phyloP scores from a whole-genome alignment of 2,888 invertebrate genomes.

The Celastrina argiolus region DNA sequence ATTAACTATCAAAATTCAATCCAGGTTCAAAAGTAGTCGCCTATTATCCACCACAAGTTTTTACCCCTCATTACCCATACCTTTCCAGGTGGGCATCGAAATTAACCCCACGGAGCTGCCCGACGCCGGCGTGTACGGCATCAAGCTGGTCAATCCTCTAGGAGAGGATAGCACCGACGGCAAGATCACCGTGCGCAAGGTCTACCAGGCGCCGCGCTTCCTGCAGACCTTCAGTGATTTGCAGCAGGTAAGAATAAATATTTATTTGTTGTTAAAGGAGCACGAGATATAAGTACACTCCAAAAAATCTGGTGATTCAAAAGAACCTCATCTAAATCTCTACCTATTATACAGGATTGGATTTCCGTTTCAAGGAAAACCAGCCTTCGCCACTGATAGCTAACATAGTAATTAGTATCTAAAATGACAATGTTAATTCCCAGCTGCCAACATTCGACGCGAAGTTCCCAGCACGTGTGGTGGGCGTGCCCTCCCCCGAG shows the following conservation, averaged over 20 bases:
- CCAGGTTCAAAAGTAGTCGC: too few species aligned
- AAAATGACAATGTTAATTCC: conserved; percentile 22
- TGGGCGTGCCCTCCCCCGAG: conserved; percentile 89
- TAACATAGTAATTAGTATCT: too few species aligned
- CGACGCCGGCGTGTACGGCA: conserved; percentile 89
- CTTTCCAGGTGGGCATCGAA: conserved; percentile 81
- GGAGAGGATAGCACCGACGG: conserved; percentile 85
- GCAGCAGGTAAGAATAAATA: conserved; percentile 58
- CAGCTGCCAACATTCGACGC: conserved; percentile 87
- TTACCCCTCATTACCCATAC: neutral
- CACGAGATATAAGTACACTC: too few species aligned
- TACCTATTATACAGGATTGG: too few species aligned
- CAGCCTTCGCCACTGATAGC: too few species aligned
- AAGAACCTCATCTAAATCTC: too few species aligned
- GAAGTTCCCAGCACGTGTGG: conserved; percentile 88
- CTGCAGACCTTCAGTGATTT: conserved; percentile 80
- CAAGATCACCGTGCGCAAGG: conserved; percentile 85
- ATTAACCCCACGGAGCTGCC: conserved; percentile 82
- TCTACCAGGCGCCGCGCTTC: conserved; percentile 89
- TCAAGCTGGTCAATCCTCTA: conserved; percentile 84
- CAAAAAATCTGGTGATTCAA: too few species aligned
- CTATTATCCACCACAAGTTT: too few species aligned
- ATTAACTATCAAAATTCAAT: too few species aligned
- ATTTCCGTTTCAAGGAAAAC: too few species aligned
- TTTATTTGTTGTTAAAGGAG: neutral